Conservation (phyloP, 1,140 invertebrate species). For the Aethina tumida region DNA sequence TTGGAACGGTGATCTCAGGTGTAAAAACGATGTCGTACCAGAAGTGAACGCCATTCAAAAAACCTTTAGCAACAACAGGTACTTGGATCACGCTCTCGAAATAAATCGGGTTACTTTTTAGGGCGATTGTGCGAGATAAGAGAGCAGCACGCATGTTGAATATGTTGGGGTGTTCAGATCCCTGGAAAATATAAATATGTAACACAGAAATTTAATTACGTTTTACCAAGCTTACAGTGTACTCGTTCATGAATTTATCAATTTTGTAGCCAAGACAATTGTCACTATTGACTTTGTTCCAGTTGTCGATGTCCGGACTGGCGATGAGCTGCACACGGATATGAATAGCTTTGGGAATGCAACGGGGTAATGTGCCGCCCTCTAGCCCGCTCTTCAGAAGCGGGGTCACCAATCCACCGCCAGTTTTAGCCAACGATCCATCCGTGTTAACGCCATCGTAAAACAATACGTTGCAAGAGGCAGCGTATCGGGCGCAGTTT, state of each 20-base stretch:
- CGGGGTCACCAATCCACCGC: not conserved
- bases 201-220: not conserved
- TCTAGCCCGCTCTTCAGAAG: not conserved
- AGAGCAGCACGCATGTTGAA: too few relatives aligned
- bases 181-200: not conserved
- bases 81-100: too few relatives aligned
- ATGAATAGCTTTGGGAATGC: constrained; percentile 2
- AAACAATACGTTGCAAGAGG: constrained; percentile 8
- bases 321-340: constrained; percentile 14
- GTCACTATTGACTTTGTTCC: constrained; percentile 19
- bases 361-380: not conserved
- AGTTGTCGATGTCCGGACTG: constrained; percentile 17
- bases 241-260: constrained; percentile 19
- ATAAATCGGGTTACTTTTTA: too few relatives aligned
- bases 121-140: too few relatives aligned
- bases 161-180: too few relatives aligned
- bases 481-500: not conserved
- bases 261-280: constrained; percentile 23
- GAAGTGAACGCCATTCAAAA: too few relatives aligned
- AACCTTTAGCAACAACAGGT: too few relatives aligned
- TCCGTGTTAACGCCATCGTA: constrained; percentile 15
- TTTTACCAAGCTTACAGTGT: constrained; percentile 18
- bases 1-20: too few relatives aligned
- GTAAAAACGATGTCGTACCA: too few relatives aligned
- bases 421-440: constrained; percentile 12